Percentiles rank a stretch among this genome's conserved stretches.
These are phyloP conservation scores for Nyctereutes procyonoides DNA, from an alignment of 2,113 vertebrate genomes.

Conservation along the genomic window DNA sequence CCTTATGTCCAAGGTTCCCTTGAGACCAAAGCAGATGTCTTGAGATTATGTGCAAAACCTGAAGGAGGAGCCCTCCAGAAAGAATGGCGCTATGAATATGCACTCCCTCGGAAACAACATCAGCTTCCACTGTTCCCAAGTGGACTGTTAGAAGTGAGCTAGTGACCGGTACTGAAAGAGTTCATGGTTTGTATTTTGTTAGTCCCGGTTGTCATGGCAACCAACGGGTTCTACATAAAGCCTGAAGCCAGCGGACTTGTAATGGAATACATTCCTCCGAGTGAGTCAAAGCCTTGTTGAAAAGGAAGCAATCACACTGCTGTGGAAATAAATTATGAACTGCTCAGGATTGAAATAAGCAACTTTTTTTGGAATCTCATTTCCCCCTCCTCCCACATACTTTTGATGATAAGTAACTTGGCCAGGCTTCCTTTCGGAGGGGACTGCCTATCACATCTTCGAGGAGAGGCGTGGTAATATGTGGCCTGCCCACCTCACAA, in stretches of 20 bases:
- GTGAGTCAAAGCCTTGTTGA: conserved; percentile 87
- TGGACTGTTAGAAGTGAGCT: conserved; percentile 59
- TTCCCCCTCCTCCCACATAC: conserved; percentile 62
- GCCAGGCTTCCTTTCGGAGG: conserved; percentile 18
- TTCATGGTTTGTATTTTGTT: conserved; percentile 86
- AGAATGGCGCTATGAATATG: neutral
- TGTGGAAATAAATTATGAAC: conserved; percentile 83
- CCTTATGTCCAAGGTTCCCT: conserved; percentile 23
- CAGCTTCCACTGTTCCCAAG: conserved; percentile 32
- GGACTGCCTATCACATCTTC: neutral
- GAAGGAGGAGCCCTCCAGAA: neutral
- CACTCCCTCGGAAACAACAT: neutral
- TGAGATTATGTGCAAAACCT: conserved; percentile 57
- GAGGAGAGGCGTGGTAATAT: neutral
- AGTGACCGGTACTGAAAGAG: conserved; percentile 80
- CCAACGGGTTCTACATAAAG: conserved; percentile 85
- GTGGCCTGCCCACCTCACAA: neutral
- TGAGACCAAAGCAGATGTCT: conserved; percentile 21
- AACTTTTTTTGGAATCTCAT: conserved; percentile 69
- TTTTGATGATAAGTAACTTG: conserved; percentile 66
- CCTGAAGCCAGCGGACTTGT: conserved; percentile 86
- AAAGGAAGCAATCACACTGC: conserved; percentile 86
- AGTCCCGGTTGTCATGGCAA: conserved; percentile 82
- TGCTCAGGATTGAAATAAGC: conserved; percentile 80
- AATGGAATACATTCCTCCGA: conserved; percentile 90